These are phyloP conservation scores for Colostygia pectinataria DNA, from an alignment of 2,888 invertebrate genomes.

Conservation along the genomic window DNA sequence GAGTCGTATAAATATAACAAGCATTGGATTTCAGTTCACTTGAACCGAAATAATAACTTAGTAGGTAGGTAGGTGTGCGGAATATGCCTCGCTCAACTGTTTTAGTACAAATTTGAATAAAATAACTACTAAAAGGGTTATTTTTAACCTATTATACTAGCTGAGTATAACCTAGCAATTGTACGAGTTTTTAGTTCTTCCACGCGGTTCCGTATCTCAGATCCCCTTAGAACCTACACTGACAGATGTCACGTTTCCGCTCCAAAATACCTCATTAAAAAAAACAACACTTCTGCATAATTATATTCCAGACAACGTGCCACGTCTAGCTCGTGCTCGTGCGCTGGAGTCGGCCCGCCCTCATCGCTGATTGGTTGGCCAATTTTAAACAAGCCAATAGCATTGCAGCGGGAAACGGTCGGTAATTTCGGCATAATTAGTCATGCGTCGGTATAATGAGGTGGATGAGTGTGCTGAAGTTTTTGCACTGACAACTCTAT, in stretches of 20 bases:
- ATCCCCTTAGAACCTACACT: too few species aligned
- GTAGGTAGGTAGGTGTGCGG: too few species aligned
- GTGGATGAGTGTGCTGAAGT: constrained; percentile 34
- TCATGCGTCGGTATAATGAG: constrained; percentile 67
- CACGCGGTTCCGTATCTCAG: too few species aligned
- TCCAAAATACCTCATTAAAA: constrained; percentile 24
- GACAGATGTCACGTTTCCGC: constrained; percentile 33
- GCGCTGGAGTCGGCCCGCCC: constrained; percentile 77
- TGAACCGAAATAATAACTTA: too few species aligned
- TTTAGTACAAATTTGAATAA: too few species aligned
- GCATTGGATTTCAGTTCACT: too few species aligned
- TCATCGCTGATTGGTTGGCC: constrained; percentile 66
- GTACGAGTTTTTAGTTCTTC: too few species aligned
- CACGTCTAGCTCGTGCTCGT: constrained; percentile 52
- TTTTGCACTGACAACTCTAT: constrained; percentile 40
- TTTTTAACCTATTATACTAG: too few species aligned
- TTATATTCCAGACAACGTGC: constrained; percentile 49
- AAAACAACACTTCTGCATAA: constrained; percentile 48
- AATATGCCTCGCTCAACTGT: too few species aligned
- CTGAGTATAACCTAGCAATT: too few species aligned
- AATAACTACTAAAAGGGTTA: too few species aligned
- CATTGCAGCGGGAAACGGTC: constrained; percentile 51
- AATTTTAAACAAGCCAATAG: constrained; percentile 69
- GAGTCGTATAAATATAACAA: not conserved
- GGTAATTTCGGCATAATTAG: constrained; percentile 81